Evolutionary conservation across 2,888 invertebrate genomes (phyloP).

Genomic region (Leptodirus hochenwartii): DNA sequence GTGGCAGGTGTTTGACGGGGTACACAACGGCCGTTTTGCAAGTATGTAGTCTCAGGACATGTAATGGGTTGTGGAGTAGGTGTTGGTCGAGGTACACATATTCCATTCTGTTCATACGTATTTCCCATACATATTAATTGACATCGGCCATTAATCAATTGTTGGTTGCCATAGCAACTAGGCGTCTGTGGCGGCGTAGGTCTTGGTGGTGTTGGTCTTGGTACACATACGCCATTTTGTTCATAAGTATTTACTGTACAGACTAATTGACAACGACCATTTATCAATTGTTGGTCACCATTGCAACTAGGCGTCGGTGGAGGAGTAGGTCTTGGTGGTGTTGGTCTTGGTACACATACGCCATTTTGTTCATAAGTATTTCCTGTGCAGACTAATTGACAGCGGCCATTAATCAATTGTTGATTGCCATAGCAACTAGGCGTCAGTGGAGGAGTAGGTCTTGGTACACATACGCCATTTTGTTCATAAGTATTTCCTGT

Average conservation of each 20-base stretch:
- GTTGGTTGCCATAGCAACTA: conserved; percentile 9
- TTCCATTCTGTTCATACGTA: conserved; percentile 7
- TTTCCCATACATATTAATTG: conserved; percentile 6
- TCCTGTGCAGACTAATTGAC: conserved; percentile 3
- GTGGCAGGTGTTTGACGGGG: conserved; percentile 7
- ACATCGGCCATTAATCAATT: conserved; percentile 10
- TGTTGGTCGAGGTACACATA: conserved; percentile 6
- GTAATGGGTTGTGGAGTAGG: conserved; percentile 1
- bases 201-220: conserved; percentile 10
- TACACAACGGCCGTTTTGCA: conserved; percentile 8
- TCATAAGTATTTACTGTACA: too few species aligned
- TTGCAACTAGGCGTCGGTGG: too few species aligned
- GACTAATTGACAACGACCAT: too few species aligned
- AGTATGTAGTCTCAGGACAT: conserved; percentile 7
- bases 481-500: conserved; percentile 15
- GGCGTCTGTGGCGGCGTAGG: conserved; percentile 14
- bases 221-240: conserved; percentile 3
- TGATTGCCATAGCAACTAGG: too few species aligned
- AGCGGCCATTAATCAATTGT: too few species aligned
- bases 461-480: conserved; percentile 12
- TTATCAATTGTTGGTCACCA: too few species aligned
- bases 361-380: conserved; percentile 8
- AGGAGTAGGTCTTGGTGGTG: conserved; percentile 12
- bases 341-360: conserved; percentile 14
- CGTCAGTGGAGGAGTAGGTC: conserved; percentile 10